These are phyloP conservation scores for Drosophila quinaria DNA, from an alignment of 2,888 invertebrate genomes.

Conservation along the genomic window DNA sequence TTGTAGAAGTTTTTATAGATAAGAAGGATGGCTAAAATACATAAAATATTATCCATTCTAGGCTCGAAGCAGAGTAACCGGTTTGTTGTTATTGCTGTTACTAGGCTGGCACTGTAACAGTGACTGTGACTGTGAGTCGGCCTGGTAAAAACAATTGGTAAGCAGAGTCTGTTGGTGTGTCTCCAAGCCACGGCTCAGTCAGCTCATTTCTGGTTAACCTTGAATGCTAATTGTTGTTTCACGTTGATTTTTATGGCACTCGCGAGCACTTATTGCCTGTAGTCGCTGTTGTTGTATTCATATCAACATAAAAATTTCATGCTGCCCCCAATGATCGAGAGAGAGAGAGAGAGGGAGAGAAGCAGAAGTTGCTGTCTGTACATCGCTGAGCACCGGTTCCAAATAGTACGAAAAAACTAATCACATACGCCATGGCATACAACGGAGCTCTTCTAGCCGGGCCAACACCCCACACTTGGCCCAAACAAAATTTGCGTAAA, in stretches of 20 bases:
- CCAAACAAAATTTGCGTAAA: slow-evolving; percentile 70
- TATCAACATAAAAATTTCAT: slow-evolving; percentile 80
- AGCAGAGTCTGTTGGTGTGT: slow-evolving; percentile 39
- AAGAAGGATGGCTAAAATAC: background rate
- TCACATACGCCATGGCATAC: slow-evolving; percentile 69
- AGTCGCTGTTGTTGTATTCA: slow-evolving; percentile 38
- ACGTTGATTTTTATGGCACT: slow-evolving; percentile 75
- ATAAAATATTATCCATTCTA: background rate
- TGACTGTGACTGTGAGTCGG: background rate
- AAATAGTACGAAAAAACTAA: slow-evolving; percentile 84
- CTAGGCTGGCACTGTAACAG: background rate
- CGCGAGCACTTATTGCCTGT: slow-evolving; percentile 49
- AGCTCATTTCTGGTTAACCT: slow-evolving; percentile 80
- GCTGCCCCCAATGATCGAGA: slow-evolving; percentile 42
- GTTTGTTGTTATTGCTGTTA: slow-evolving; percentile 17
- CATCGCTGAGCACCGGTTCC: slow-evolving; percentile 77
- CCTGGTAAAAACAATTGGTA: slow-evolving; percentile 45
- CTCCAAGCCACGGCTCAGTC: slow-evolving; percentile 55
- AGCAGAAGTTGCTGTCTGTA: slow-evolving; percentile 21
- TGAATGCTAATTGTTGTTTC: slow-evolving; percentile 79
- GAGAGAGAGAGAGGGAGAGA: slow-evolving; percentile 1
- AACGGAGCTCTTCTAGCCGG: slow-evolving; percentile 61
- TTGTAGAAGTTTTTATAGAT: background rate
- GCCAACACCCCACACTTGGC: background rate
- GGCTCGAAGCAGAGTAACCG: slow-evolving; percentile 29